Evolutionary conservation across 2,888 invertebrate species (phyloP).

Genomic region (Crioceris asparagi): DNA sequence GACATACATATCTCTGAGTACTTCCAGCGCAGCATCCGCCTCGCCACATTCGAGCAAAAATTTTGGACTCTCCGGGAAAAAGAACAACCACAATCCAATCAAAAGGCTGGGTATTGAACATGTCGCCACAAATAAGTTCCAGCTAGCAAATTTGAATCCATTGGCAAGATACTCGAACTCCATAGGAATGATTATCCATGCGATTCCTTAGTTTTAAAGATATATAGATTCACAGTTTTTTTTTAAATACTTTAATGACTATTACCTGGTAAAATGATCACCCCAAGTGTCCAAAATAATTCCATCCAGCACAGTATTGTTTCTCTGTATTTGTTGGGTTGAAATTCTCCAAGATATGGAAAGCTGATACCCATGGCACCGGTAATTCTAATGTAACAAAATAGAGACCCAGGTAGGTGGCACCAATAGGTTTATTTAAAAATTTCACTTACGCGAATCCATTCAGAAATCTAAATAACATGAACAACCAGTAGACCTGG

Average conservation of each 20-base stretch:
- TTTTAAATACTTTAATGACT: no score
- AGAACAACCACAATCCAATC: slow-evolving; percentile 57
- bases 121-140: slow-evolving; percentile 71
- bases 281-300: slow-evolving; percentile 73
- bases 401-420: neutral
- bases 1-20: slow-evolving; percentile 57
- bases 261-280: slow-evolving; percentile 61
- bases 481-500: slow-evolving; percentile 60
- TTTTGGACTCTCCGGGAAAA: slow-evolving; percentile 74
- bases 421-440: neutral
- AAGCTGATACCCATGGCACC: slow-evolving; percentile 77
- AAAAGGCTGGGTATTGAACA: slow-evolving; percentile 61
- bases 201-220: slow-evolving; percentile 48
- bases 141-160: slow-evolving; percentile 60
- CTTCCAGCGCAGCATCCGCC: slow-evolving; percentile 60
- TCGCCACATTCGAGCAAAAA: slow-evolving; percentile 72
- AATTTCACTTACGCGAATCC: slow-evolving; percentile 62
- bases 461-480: slow-evolving; percentile 63
- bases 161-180: slow-evolving; percentile 48
- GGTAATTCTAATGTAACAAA: slow-evolving; percentile 67
- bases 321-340: slow-evolving; percentile 67
- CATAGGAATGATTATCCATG: slow-evolving; percentile 68
- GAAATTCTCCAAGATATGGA: slow-evolving; percentile 74
- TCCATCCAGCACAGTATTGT: slow-evolving; percentile 78
- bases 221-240: no score